phyloP scores from a whole-genome alignment of 2,797 vertebrate genomes.

The Remorina albescens region DNA sequence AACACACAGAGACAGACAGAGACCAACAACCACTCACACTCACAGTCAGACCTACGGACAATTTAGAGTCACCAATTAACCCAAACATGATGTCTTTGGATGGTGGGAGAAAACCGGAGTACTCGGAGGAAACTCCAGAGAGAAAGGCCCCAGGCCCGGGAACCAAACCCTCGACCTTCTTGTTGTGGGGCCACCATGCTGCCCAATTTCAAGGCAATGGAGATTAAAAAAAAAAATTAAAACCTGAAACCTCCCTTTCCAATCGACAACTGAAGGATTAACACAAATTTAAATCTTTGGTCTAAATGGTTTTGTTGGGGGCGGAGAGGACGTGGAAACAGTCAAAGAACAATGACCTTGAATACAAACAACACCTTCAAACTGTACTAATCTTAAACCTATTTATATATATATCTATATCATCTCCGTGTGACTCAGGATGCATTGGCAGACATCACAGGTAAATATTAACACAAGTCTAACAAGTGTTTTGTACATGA shows the following conservation, averaged over 20 bases:
- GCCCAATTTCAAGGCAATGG: conserved; percentile 67
- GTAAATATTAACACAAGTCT: conserved; percentile 67
- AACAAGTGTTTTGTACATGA: conserved; percentile 59
- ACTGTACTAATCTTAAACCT: conserved; percentile 39
- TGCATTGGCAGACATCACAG: conserved; percentile 49
- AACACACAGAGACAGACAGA: too few species aligned
- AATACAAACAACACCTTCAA: conserved; percentile 50
- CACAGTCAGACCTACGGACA: too few species aligned
- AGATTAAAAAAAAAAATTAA: conserved; percentile 19
- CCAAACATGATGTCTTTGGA: too few species aligned
- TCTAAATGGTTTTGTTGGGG: conserved; percentile 67
- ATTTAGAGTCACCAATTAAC: too few species aligned
- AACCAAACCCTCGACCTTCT: too few species aligned
- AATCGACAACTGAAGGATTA: conserved; percentile 35
- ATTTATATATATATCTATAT: conserved; percentile 40
- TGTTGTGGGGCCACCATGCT: too few species aligned
- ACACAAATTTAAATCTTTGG: conserved; percentile 85
- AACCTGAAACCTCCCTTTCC: conserved; percentile 52
- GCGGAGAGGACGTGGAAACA: background rate
- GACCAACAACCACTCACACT: too few species aligned
- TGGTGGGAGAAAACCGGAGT: too few species aligned
- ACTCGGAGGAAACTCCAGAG: too few species aligned
- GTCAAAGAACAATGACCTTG: conserved; percentile 38
- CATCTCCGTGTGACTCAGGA: conserved; percentile 54
- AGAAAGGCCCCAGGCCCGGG: too few species aligned